Evolutionary conservation across 2,888 invertebrate species (phyloP).

Genomic region (Drosophila vallismaia): DNA sequence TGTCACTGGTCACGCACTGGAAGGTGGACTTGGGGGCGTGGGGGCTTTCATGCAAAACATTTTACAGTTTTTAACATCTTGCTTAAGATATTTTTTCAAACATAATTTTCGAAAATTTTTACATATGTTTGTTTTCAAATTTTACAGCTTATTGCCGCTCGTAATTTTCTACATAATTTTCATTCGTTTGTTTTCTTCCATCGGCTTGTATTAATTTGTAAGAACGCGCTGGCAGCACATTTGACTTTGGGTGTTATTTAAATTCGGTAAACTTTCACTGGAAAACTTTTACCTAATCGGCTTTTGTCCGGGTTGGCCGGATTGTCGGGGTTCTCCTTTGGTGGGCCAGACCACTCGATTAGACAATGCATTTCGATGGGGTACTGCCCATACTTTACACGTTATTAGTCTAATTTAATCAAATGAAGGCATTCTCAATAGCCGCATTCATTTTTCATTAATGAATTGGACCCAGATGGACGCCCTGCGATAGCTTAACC

Average conservation of each 20-base stretch:
- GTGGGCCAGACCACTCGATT: conserved; percentile 53
- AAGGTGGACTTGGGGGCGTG: conserved; percentile 33
- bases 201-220: conserved; percentile 57
- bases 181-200: conserved; percentile 20
- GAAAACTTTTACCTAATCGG: conserved; percentile 60
- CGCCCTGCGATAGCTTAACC: conserved; percentile 6
- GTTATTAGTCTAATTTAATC: conserved; percentile 74
- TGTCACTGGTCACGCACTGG: conserved; percentile 61
- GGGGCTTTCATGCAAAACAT: conserved; percentile 44
- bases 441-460: conserved; percentile 68
- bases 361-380: conserved; percentile 16
- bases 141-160: conserved; percentile 45
- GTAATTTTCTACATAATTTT: conserved; percentile 50
- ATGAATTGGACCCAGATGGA: conserved; percentile 58
- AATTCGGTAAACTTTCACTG: conserved; percentile 74
- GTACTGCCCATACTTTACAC: conserved; percentile 67
- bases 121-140: conserved; percentile 53
- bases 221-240: conserved; percentile 38
- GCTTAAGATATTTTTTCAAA: conserved; percentile 47
- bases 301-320: conserved; percentile 26
- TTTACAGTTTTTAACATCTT: conserved; percentile 65
- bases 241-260: conserved; percentile 54
- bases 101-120: conserved; percentile 44
- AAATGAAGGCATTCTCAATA: conserved; percentile 71
- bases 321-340: conserved; percentile 44